A percentile compares a stretch with the other conserved stretches of the same genome.
Conservation (phyloP, 30 jellyfish, hydroid and myxozoan genomes). For the Chrysaora quinquecirrha region DNA sequence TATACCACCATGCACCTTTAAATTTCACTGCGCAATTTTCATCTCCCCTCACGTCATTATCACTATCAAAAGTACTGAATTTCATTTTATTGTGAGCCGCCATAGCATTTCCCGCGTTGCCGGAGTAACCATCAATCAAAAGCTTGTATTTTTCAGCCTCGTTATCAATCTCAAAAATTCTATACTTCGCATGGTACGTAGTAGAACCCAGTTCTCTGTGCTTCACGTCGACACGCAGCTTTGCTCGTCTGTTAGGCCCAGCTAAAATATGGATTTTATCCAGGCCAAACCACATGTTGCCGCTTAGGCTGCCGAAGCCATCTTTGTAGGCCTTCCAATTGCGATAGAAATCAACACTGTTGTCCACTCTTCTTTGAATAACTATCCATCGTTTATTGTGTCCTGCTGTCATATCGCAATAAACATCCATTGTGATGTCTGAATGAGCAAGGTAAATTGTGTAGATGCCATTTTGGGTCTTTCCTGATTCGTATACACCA, state of each 20-base stretch:
- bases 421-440: constrained; percentile 14
- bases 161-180: constrained; percentile 46
- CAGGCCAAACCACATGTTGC: constrained; percentile 56
- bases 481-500: constrained; percentile 48
- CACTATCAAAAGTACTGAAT: constrained; percentile 58
- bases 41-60: constrained; percentile 22
- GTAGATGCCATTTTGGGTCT: constrained; percentile 46
- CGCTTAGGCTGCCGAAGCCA: constrained; percentile 36
- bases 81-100: constrained; percentile 45
- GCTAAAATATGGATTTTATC: constrained; percentile 35
- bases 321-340: constrained; percentile 48
- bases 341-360: constrained; percentile 42
- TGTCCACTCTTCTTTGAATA: constrained; percentile 30
- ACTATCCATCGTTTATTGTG: constrained; percentile 47
- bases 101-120: constrained; percentile 64
- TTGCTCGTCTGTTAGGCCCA: constrained; percentile 47
- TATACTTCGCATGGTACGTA: constrained; percentile 30
- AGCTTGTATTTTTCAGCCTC: constrained; percentile 43
- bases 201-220: constrained; percentile 33
- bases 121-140: constrained; percentile 42
- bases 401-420: constrained; percentile 39
- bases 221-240: constrained; percentile 40
- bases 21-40: constrained; percentile 44
- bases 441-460: constrained; percentile 12
- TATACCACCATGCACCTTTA: constrained; percentile 73